Evolutionary conservation across 1,140 invertebrate genomes (phyloP), one percentile per base, ranked within the genome.

Genomic region (Pemphigus obesinymphae): DNA sequence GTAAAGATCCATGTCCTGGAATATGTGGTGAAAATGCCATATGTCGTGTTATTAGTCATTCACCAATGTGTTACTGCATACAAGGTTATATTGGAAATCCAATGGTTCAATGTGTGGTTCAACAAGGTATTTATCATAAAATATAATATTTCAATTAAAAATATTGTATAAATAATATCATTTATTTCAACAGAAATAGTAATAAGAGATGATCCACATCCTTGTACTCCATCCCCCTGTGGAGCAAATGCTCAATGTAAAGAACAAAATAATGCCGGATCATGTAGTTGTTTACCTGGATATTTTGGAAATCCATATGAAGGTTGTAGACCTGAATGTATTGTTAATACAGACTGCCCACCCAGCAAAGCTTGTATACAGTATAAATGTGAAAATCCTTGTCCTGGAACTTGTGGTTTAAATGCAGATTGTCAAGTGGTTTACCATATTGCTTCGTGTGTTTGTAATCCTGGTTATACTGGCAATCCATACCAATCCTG

Each of bases 381-480:
- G 85, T 90, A 91, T 82, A 92, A 92, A 87, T 95, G 94, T 85
- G 87, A 89, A 78, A 90, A 95, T 87, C 93, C 93, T 37, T 95
- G 93, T 85, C 91, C 91, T 20, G 92, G 91, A 83, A 91, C 90
- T 43, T 95, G 93, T 87, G 93, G 93, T 20, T 85, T 88, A 3
- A 92, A 94, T 86, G 91, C 93, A 23, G 87, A 91, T 73, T 94
- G 93, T 85, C 89, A 91, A 87, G 93, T 94, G 1, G 89, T 93
- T n/a, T 92, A 91, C 84, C 93, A 94, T 85, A 84, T 92, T 43
- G 92, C 93, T 17, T 89, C 90, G 40, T 95, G 93, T 85, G 90
- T 89, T 82, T 95, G 94, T 85, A 85, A 87, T 26, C 83, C 87
- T 29, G 92, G 92, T 66, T 95, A 90, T 85, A 92, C 89, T 34